These are phyloP conservation scores for Caerostris darwini DNA, from an alignment of 1,140 invertebrate species.

Conservation along the genomic window DNA sequence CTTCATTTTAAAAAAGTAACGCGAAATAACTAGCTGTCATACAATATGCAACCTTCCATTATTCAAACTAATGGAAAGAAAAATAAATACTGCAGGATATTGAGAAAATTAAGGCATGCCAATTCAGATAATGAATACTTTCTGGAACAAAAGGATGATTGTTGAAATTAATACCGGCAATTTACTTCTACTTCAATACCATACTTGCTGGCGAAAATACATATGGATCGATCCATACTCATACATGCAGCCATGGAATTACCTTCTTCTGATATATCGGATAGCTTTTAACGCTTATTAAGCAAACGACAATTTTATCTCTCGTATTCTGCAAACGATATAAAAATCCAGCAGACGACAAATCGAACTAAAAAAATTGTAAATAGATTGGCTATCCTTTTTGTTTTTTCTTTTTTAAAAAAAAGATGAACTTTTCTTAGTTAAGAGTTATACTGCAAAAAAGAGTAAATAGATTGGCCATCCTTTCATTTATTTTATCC, in stretches of 20 bases:
- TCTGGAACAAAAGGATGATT: slow-evolving; percentile 9
- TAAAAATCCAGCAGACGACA: slow-evolving; percentile 24
- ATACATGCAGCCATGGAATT: background rate
- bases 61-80: background rate
- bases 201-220: background rate
- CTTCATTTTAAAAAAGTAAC: too few relatives aligned
- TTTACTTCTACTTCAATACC: background rate
- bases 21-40: too few relatives aligned
- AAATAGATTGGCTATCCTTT: slow-evolving; percentile 41
- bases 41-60: background rate
- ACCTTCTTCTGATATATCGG: slow-evolving; percentile 18
- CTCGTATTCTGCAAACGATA: background rate
- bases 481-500: too few relatives aligned
- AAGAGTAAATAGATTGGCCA: too few relatives aligned
- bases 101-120: background rate
- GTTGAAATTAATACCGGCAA: slow-evolving; percentile 8
- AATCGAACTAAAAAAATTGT: slow-evolving; percentile 12
- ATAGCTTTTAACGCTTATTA: slow-evolving; percentile 53
- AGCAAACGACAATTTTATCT: slow-evolving; percentile 19
- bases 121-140: background rate
- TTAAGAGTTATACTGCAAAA: slow-evolving; percentile 1
- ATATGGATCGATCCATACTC: background rate
- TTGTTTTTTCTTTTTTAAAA: too few relatives aligned
- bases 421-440: slow-evolving; percentile 26
- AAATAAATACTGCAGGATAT: background rate